Conservation (phyloP, 2,113 vertebrate genomes). For the Athene noctua region DNA sequence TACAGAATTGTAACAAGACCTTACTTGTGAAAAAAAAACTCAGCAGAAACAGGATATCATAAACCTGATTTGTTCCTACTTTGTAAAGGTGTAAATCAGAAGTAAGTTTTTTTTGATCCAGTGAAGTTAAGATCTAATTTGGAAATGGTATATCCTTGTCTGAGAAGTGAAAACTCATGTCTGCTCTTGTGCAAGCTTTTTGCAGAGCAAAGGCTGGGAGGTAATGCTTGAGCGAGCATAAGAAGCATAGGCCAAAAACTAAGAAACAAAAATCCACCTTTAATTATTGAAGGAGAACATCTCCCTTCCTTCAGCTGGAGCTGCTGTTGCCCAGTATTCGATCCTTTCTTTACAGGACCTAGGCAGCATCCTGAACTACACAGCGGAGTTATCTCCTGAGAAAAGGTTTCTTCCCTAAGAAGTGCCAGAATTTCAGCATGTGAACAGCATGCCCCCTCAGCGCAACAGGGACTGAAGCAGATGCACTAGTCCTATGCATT, state of each 20-base stretch:
- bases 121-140: neutral
- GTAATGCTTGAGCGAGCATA: neutral
- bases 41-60: neutral
- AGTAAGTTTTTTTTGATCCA: neutral
- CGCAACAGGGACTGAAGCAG: neutral
- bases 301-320: neutral
- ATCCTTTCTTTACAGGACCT: neutral
- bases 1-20: neutral
- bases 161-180: neutral
- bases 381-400: neutral
- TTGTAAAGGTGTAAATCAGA: neutral
- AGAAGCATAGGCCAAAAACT: neutral
- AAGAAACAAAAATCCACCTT: neutral
- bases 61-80: neutral
- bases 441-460: neutral
- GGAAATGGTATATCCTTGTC: neutral
- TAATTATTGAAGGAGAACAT: neutral
- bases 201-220: neutral
- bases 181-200: neutral
- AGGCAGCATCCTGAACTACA: neutral
- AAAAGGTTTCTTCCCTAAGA: neutral
- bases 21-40: neutral
- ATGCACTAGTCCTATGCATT: neutral
- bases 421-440: neutral
- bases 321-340: neutral